phyloP scores from a whole-genome alignment of 2,888 invertebrate species.

The Cephus spinipes region DNA sequence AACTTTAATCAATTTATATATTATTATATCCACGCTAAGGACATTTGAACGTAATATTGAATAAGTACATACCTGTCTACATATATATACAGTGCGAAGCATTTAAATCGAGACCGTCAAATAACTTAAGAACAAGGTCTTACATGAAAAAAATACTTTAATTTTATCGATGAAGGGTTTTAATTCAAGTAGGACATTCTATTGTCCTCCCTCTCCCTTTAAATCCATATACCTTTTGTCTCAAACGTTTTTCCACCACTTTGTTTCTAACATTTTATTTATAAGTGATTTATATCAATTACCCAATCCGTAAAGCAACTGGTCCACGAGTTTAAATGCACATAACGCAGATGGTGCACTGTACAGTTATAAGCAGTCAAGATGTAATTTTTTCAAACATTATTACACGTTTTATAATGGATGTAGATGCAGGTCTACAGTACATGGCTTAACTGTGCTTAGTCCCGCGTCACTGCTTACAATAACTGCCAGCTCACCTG shows the following conservation, averaged over 20 bases:
- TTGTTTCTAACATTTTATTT: neutral
- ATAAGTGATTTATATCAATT: neutral
- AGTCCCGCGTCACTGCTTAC: conserved; percentile 32
- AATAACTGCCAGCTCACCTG: conserved; percentile 13
- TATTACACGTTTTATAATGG: conserved; percentile 19
- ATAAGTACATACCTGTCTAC: neutral
- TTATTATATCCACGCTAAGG: neutral
- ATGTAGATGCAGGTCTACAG: conserved; percentile 23
- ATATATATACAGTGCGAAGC: neutral
- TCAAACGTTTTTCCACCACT: neutral
- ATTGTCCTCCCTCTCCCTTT: too few species aligned
- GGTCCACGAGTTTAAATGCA: neutral
- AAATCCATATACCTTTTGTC: too few species aligned
- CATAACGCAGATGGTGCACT: neutral
- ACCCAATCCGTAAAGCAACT: neutral
- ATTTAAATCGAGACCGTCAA: too few species aligned
- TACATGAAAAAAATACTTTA: too few species aligned
- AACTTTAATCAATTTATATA: neutral
- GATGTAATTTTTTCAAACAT: conserved; percentile 2
- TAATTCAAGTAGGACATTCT: too few species aligned
- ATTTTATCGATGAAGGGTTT: too few species aligned
- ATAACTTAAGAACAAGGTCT: too few species aligned
- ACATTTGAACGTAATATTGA: neutral
- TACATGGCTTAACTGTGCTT: conserved; percentile 30
- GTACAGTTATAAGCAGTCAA: conserved; percentile 2